Percentiles rank a stretch among this genome's conserved stretches.
phyloP scores from a whole-genome alignment of 2,888 invertebrate genomes.

The Plebejus anna region DNA sequence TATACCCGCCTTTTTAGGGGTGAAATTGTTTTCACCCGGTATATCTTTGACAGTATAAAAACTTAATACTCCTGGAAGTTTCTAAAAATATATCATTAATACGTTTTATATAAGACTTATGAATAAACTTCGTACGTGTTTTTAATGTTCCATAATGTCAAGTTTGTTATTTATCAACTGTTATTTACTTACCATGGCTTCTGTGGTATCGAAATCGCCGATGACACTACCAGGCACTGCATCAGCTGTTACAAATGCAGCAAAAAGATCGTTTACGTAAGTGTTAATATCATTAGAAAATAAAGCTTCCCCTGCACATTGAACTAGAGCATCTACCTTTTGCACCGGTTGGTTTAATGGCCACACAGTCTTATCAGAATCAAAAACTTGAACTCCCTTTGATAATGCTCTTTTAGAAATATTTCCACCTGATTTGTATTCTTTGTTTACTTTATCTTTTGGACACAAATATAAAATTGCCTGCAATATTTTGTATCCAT shows the following conservation, averaged over 20 bases:
- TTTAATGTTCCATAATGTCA: not conserved
- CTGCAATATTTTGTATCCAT: slow-evolving; percentile 42
- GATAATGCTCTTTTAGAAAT: slow-evolving; percentile 82
- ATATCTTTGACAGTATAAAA: slow-evolving; percentile 83
- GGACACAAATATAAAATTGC: slow-evolving; percentile 80
- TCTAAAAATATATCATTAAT: slow-evolving; percentile 56
- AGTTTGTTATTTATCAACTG: not conserved
- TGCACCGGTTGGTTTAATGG: slow-evolving; percentile 87
- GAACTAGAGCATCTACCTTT: slow-evolving; percentile 85
- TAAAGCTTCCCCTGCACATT: slow-evolving; percentile 86
- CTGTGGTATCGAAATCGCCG: slow-evolving; percentile 79
- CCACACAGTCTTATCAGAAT: slow-evolving; percentile 84
- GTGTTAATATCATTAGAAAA: slow-evolving; percentile 87
- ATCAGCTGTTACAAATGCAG: slow-evolving; percentile 83
- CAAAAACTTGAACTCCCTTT: slow-evolving; percentile 84
- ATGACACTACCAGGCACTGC: slow-evolving; percentile 78
- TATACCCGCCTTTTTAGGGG: slow-evolving; percentile 49
- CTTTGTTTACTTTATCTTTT: slow-evolving; percentile 62
- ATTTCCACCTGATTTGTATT: slow-evolving; percentile 78
- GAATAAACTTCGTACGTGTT: not conserved
- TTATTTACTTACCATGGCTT: slow-evolving; percentile 80
- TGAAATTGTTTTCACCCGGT: slow-evolving; percentile 82
- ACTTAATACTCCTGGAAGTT: slow-evolving; percentile 80
- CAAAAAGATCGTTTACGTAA: slow-evolving; percentile 84
- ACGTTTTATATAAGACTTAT: no score